Evolutionary conservation across 2,888 invertebrate genomes (phyloP).

Genomic region (Limnephilus lunatus): DNA sequence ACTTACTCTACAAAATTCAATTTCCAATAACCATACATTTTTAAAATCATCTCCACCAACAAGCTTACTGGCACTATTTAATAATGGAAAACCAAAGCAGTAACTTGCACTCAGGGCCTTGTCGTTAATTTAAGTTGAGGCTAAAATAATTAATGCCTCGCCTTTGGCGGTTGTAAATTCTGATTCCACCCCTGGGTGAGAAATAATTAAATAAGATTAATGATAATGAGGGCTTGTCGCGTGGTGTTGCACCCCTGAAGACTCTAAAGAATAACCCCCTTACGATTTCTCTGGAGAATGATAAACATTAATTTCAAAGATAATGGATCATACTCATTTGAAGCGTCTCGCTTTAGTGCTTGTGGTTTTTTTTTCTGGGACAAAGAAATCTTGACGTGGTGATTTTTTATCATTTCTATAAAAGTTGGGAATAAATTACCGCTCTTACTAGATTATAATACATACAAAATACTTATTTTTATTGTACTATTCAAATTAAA

Average conservation of each 20-base stretch:
- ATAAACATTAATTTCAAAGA: conserved; percentile 42
- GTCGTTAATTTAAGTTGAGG: neutral
- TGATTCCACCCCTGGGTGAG: conserved; percentile 12
- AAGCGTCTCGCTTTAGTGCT: neutral
- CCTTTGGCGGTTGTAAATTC: conserved; percentile 1
- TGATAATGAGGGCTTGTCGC: conserved; percentile 36
- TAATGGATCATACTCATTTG: conserved; percentile 49
- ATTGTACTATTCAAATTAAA: no score
- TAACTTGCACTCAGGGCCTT: neutral
- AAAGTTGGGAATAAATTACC: neutral
- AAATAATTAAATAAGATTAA: conserved; percentile 50
- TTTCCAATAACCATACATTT: neutral
- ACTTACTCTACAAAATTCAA: neutral
- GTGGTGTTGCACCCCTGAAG: conserved; percentile 24
- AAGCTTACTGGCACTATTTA: neutral
- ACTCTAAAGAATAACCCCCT: conserved; percentile 18
- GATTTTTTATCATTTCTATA: neutral
- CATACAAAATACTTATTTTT: no score
- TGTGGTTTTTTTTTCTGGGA: neutral
- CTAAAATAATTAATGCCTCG: neutral
- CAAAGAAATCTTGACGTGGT: neutral
- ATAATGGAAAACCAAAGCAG: neutral
- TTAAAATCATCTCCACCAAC: neutral
- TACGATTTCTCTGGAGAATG: conserved; percentile 10
- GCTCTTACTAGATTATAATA: no score